Base-by-base conservation (phyloP, 2,888 invertebrate species). In the Athrips mouffetella region DNA sequence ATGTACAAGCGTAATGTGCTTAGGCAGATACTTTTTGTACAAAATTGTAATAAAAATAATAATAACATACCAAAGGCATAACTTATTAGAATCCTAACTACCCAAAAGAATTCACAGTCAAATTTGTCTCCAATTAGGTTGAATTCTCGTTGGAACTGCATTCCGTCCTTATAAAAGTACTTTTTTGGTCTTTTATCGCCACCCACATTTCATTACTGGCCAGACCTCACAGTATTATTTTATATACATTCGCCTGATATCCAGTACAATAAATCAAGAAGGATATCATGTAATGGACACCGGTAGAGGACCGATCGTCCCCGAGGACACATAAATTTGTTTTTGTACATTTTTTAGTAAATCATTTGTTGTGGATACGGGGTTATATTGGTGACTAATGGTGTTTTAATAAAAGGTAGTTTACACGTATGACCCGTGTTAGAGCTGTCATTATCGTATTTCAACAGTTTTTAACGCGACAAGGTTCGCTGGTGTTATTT, bases 231-330 rank as follows among this genome's bases (percentile, higher is more conserved):
- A 37, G 37, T 18, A 37, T 37, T 37, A 37, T 37, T 37, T 37
- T 37, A 37, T 37, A 37, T 37, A 73, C 68, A 70, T 76, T 75
- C 70, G 70, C 73, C 67, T 73, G 77, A 76, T 79, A 75, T 70
- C 70, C 67, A 69, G 64, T 64, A 69, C 73, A 81, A 84, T 85
- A 86, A 85, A 87, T 86, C 85, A 85, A 77, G 76, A 57, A 77
- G 81, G 82, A 84, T 82, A 85, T 80, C 81, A 72, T 73, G 83
- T 82, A 85, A 84, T 81, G 81, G 81, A 82, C 80, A 82, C 81
- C 80, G 25, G 47, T 64, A 53, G 57, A 58, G 62, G 62, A 63
- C 37, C 37, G 63, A 69, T 60, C 59, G 73, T 82, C 84, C 81
- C 83, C 62, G 67, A 70, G 70, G 82, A 79, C 70, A 73, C 78